Conservation (phyloP, 2,888 invertebrate species). For the Synanthedon andrenaeformis region DNA sequence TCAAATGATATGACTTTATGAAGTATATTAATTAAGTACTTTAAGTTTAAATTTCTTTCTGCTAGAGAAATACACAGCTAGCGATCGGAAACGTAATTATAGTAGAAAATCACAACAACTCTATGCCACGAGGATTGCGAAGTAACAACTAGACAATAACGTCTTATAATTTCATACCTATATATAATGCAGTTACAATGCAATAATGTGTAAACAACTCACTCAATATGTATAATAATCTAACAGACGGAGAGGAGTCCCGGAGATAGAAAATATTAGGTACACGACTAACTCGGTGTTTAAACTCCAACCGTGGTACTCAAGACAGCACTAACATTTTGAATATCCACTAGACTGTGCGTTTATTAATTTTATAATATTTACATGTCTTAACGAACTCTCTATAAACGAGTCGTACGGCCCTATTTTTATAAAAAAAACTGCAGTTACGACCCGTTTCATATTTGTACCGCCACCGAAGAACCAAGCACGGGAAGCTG, state of each 20-base stretch:
- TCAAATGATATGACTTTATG: not conserved
- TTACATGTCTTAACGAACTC: constrained; percentile 46
- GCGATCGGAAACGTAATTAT: constrained; percentile 42
- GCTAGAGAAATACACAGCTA: constrained; percentile 28
- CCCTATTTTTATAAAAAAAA: constrained; percentile 30
- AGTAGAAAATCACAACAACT: constrained; percentile 38
- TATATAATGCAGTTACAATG: constrained; percentile 26
- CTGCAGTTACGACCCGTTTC: constrained; percentile 31
- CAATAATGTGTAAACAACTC: constrained; percentile 40
- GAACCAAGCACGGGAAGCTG: constrained; percentile 6
- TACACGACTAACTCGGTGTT: constrained; percentile 49
- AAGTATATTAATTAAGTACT: not conserved
- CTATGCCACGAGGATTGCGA: constrained; percentile 37
- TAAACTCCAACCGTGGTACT: constrained; percentile 47
- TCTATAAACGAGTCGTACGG: constrained; percentile 32
- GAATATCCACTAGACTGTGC: constrained; percentile 68
- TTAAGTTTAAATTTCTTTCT: not conserved
- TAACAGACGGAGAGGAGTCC: constrained; percentile 50
- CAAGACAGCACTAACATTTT: constrained; percentile 58
- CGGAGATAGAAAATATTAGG: constrained; percentile 48
- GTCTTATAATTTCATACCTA: constrained; percentile 33
- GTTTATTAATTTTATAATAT: constrained; percentile 59
- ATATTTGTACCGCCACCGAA: constrained; percentile 15
- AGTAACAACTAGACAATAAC: constrained; percentile 44
- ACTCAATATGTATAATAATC: constrained; percentile 37